Percentiles rank a stretch among this genome's conserved stretches.
These are phyloP conservation scores for Silurus meridionalis DNA, from an alignment of 2,113 vertebrate genomes.

Conservation along the genomic window DNA sequence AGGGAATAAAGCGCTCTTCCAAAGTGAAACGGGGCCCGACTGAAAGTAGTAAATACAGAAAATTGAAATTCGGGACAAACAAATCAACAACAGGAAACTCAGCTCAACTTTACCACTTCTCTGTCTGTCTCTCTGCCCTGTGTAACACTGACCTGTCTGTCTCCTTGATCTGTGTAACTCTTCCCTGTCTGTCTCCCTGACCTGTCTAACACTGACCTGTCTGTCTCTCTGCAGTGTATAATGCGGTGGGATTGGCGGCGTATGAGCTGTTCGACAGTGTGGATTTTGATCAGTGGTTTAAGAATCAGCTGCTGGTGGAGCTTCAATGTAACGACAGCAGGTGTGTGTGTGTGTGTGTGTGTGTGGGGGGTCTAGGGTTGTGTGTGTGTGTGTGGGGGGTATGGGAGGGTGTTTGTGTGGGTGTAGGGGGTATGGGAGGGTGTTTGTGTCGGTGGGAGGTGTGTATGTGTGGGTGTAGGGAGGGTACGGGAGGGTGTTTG, in stretches of 20 bases:
- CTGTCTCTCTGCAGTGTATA: constrained; percentile 80
- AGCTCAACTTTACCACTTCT: not conserved
- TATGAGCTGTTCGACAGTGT: constrained; percentile 97
- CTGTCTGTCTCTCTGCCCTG: not conserved
- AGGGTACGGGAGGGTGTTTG: too few species aligned
- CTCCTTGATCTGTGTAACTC: not conserved
- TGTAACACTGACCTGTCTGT: not conserved
- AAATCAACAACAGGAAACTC: too few species aligned
- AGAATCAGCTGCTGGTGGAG: constrained; percentile 91
- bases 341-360: constrained; percentile 57
- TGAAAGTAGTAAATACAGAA: too few species aligned
- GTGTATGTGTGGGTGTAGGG: not conserved
- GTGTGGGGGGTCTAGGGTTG: constrained; percentile 40
- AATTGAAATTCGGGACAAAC: too few species aligned
- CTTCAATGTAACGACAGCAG: constrained; percentile 91
- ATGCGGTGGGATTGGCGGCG: constrained; percentile 92
- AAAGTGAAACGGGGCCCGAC: too few species aligned
- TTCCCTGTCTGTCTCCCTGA: not conserved
- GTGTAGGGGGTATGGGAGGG: not conserved
- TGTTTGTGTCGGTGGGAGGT: too few species aligned
- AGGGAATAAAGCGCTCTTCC: too few species aligned
- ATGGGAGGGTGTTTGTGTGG: not conserved
- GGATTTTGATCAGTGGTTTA: constrained; percentile 99
- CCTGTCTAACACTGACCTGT: not conserved
- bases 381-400: not conserved